phyloP scores from a whole-genome alignment of 2,888 invertebrate species.

The Lingula anatina region DNA sequence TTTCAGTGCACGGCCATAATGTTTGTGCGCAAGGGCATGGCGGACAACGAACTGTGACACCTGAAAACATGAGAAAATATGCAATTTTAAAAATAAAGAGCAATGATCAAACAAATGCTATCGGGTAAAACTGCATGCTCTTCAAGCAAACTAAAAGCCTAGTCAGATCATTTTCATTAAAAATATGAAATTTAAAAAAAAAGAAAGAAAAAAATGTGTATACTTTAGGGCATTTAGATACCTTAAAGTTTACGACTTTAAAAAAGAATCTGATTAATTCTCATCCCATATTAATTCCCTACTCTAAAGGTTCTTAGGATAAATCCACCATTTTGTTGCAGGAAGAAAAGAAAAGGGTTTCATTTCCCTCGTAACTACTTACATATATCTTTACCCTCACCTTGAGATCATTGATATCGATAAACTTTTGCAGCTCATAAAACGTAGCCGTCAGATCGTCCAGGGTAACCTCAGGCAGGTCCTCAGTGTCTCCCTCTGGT shows the following conservation, averaged over 20 bases:
- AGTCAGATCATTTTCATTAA: too few species aligned
- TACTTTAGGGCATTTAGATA: neutral
- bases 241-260: neutral
- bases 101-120: neutral
- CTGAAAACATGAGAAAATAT: conserved; percentile 8
- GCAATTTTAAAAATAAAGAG: neutral
- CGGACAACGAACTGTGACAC: conserved; percentile 56
- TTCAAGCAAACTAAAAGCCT: too few species aligned
- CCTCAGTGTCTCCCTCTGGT: neutral
- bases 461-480: conserved; percentile 38
- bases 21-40: conserved; percentile 71
- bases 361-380: too few species aligned
- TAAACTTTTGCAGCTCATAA: conserved; percentile 73
- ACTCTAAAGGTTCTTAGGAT: too few species aligned
- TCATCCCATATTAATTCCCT: too few species aligned
- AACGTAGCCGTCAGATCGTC: conserved; percentile 62
- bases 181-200: too few species aligned
- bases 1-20: conserved; percentile 75
- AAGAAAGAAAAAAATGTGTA: too few species aligned
- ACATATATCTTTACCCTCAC: too few species aligned
- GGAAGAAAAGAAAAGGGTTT: too few species aligned
- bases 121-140: neutral
- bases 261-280: neutral
- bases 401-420: conserved; percentile 74
- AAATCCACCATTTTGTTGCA: too few species aligned